Conservation (phyloP, 2,113 vertebrate species). For the Megalops atlanticus region DNA sequence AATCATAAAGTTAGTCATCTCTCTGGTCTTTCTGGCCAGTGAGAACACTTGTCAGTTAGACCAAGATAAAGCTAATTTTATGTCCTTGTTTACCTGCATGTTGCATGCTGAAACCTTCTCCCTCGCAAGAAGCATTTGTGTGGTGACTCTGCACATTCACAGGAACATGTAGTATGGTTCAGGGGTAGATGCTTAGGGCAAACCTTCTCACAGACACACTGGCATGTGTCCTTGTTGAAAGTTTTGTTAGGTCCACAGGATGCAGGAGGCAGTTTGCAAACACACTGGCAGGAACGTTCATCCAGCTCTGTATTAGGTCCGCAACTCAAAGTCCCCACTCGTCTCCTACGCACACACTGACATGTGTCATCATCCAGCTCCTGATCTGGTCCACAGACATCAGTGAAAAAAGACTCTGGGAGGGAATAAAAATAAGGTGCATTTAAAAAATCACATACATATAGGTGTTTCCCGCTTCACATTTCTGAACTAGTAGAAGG, state of each 20-base stretch:
- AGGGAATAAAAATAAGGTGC: too few species aligned
- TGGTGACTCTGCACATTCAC: slow-evolving; percentile 78
- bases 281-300: slow-evolving; percentile 72
- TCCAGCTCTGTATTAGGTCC: slow-evolving; percentile 74
- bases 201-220: slow-evolving; percentile 73
- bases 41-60: too few species aligned
- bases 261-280: slow-evolving; percentile 68
- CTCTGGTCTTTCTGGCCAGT: too few species aligned
- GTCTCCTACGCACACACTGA: slow-evolving; percentile 75
- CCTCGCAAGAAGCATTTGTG: slow-evolving; percentile 80
- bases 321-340: slow-evolving; percentile 66
- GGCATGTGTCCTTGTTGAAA: slow-evolving; percentile 76
- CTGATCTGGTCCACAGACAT: slow-evolving; percentile 74
- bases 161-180: slow-evolving; percentile 73
- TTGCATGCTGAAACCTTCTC: slow-evolving; percentile 77
- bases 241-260: slow-evolving; percentile 72
- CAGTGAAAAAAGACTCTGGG: slow-evolving; percentile 52
- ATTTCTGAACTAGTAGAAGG: too few species aligned
- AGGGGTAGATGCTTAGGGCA: slow-evolving; percentile 76
- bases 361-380: slow-evolving; percentile 80
- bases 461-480: too few species aligned
- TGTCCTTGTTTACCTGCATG: slow-evolving; percentile 72
- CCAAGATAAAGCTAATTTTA: too few species aligned
- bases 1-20: too few species aligned
- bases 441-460: too few species aligned